Evolutionary conservation across 2,797 vertebrate species (phyloP).

Genomic region (Bufotes viridis): DNA sequence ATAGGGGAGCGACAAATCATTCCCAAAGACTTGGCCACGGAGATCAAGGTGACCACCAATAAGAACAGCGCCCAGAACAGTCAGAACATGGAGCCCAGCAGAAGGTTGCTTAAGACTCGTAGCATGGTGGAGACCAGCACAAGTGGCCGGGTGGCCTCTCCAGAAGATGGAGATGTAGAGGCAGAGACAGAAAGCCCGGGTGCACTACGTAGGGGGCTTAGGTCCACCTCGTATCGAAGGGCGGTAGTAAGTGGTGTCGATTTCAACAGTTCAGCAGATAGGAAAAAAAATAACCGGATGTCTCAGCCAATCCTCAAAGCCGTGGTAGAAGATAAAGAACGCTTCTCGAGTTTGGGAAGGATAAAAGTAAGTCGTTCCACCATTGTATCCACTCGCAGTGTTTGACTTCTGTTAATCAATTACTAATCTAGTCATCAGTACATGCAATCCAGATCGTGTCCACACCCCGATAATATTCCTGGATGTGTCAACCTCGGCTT

Average conservation of each 20-base stretch:
- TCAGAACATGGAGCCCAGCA: conserved; percentile 71
- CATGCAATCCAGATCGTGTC: neutral
- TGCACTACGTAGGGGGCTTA: conserved; percentile 80
- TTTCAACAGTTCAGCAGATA: conserved; percentile 69
- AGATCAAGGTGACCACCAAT: conserved; percentile 71
- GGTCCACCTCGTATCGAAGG: conserved; percentile 91
- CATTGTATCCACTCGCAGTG: neutral
- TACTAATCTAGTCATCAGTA: conserved; percentile 3
- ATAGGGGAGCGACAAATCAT: conserved; percentile 93
- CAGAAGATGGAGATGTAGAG: conserved; percentile 71
- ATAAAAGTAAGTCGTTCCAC: conserved; percentile 78
- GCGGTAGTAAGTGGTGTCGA: conserved; percentile 90
- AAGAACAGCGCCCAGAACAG: conserved; percentile 62
- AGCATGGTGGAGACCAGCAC: conserved; percentile 87
- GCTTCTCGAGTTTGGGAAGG: conserved; percentile 76
- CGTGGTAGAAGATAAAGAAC: conserved; percentile 78
- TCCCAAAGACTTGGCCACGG: conserved; percentile 83
- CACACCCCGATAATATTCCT: neutral
- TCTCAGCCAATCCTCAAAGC: conserved; percentile 79
- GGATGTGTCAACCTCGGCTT: neutral
- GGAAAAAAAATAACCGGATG: conserved; percentile 77
- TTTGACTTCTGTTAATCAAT: conserved; percentile 29
- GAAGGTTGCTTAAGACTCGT: conserved; percentile 76
- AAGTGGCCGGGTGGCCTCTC: conserved; percentile 70
- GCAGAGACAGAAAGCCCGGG: conserved; percentile 77